Evolutionary conservation across 2,888 invertebrate genomes (phyloP).

Genomic region (Polylopha cassiicola): DNA sequence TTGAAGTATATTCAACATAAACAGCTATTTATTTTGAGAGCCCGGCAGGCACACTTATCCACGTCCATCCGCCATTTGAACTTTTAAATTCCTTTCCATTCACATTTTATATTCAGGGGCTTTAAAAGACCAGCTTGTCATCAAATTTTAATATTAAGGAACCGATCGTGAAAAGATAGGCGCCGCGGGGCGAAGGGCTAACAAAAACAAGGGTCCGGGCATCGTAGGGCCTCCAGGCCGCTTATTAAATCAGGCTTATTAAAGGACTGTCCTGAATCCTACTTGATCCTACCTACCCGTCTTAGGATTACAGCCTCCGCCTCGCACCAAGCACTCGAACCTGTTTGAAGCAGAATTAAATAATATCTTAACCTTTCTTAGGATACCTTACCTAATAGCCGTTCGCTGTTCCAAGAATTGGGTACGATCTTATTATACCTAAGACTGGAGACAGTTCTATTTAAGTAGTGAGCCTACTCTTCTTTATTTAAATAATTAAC

Average conservation of each 20-base stretch:
- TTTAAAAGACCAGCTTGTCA: slow-evolving; percentile 19
- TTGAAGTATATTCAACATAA: too few relatives aligned
- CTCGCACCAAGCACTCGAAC: slow-evolving; percentile 10
- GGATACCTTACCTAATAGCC: too few relatives aligned
- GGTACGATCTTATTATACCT: too few relatives aligned
- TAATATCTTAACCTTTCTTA: slow-evolving; percentile 12
- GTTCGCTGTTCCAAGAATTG: too few relatives aligned
- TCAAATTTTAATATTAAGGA: slow-evolving; percentile 22
- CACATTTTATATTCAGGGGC: slow-evolving; percentile 16
- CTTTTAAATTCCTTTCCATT: slow-evolving; percentile 13
- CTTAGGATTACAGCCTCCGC: slow-evolving; percentile 23
- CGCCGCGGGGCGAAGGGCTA: slow-evolving; percentile 13
- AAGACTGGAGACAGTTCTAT: too few relatives aligned
- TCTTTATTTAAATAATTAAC: too few relatives aligned
- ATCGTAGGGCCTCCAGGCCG: slow-evolving; percentile 10
- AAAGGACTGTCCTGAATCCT: slow-evolving; percentile 32
- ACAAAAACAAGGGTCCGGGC: slow-evolving; percentile 18
- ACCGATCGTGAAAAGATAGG: slow-evolving; percentile 20
- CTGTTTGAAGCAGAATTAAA: slow-evolving; percentile 9
- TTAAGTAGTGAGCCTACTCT: too few relatives aligned
- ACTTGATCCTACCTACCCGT: slow-evolving; percentile 24
- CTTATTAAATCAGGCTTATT: slow-evolving; percentile 39
- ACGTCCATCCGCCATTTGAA: slow-evolving; percentile 8
- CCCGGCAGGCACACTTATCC: slow-evolving; percentile 3
- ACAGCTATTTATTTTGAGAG: slow-evolving; percentile 8